These are phyloP conservation scores for Halcyon chelicuti DNA, from an alignment of 2,797 vertebrate genomes.

Conservation along the genomic window DNA sequence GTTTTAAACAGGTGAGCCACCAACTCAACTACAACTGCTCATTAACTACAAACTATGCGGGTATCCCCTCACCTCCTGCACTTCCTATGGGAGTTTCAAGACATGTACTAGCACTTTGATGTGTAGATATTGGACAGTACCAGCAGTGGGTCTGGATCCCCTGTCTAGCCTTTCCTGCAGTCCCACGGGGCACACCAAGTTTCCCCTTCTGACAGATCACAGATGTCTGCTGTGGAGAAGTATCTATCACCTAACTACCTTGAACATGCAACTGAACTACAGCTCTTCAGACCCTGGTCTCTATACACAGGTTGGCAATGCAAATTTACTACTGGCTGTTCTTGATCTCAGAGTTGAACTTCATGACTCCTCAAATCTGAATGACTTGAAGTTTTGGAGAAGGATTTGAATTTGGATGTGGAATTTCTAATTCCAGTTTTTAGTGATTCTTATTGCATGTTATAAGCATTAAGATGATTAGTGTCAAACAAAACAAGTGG, in stretches of 20 bases:
- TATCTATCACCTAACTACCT: neutral
- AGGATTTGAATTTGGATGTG: neutral
- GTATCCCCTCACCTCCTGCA: no score
- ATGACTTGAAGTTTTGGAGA: neutral
- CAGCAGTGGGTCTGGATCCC: neutral
- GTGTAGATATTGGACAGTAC: neutral
- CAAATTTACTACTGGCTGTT: fast-evolving
- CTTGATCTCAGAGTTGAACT: neutral
- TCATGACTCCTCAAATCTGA: neutral
- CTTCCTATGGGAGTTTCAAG: neutral
- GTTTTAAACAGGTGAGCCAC: neutral
- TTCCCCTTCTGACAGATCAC: neutral
- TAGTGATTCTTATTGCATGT: neutral
- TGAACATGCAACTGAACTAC: neutral
- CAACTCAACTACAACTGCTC: fast-evolving
- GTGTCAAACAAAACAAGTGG: neutral
- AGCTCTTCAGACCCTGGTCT: neutral
- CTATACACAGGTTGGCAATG: neutral
- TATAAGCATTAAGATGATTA: neutral
- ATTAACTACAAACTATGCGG: fast-evolving
- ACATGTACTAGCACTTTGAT: neutral
- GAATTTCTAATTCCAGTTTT: neutral
- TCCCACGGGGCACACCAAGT: neutral
- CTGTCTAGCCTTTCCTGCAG: neutral
- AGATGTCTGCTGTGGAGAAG: neutral